Evolutionary conservation across 1,140 invertebrate genomes (phyloP).

Genomic region (honey bee (Apis mellifera)): Amel_HAv3.1 CM009945.2:7517501-7518000

Average conservation of each 20-base stretch:
- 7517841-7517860: too few relatives aligned
- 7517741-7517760: constrained; percentile 80
- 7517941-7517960: neutral
- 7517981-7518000: neutral
- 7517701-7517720: constrained; percentile 79
- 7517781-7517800: constrained; percentile 66
- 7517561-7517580: constrained; percentile 90
- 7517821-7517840: too few relatives aligned
- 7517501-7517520: constrained; percentile 59
- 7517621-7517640: constrained; percentile 79
- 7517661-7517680: constrained; percentile 72
- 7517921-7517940: neutral
- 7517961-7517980: too few relatives aligned
- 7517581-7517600: constrained; percentile 93
- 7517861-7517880: neutral
- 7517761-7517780: constrained; percentile 78
- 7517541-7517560: constrained; percentile 94
- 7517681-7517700: constrained; percentile 77
- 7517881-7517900: constrained; percentile 13
- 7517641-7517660: constrained; percentile 78
- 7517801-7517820: neutral
- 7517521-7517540: constrained; percentile 91
- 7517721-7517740: constrained; percentile 76
- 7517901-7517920: neutral
- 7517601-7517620: constrained; percentile 92